A percentile compares a stretch with the other conserved stretches of the same genome.
These are phyloP conservation scores for Eulemur rufifrons DNA, from an alignment of 2,113 vertebrate genomes.

Conservation along the genomic window DNA sequence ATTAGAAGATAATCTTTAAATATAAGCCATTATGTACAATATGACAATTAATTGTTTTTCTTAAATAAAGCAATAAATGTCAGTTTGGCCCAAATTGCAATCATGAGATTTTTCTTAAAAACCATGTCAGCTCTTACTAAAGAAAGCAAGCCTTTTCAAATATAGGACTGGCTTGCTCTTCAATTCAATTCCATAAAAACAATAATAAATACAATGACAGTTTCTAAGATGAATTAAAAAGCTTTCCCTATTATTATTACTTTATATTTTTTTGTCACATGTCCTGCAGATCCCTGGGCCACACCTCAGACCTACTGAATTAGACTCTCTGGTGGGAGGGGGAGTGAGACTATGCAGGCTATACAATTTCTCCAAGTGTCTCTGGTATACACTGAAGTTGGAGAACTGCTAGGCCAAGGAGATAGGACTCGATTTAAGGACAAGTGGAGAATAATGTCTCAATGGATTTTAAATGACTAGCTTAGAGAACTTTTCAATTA, in stretches of 20 bases:
- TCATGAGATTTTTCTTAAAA: background rate
- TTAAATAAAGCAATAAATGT: conserved; percentile 24
- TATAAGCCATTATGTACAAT: background rate
- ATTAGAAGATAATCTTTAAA: conserved; percentile 25
- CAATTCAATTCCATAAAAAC: background rate
- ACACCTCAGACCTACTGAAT: background rate
- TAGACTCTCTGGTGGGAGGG: background rate
- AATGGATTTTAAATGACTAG: conserved; percentile 17
- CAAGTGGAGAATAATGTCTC: background rate
- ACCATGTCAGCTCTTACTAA: background rate
- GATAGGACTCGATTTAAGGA: background rate
- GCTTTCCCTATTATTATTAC: background rate
- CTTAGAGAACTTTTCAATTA: background rate
- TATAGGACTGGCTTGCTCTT: background rate
- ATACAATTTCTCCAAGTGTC: background rate
- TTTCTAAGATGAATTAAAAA: conserved; percentile 16
- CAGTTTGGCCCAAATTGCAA: background rate
- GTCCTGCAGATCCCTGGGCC: background rate
- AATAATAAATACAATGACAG: background rate
- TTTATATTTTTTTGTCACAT: background rate
- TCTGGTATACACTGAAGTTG: background rate
- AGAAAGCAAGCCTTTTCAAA: background rate
- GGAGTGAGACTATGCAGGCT: background rate
- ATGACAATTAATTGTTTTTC: background rate
- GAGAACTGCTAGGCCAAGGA: background rate